Percentiles rank a stretch among this genome's conserved stretches.
These are phyloP conservation scores for Cydia fagiglandana DNA, from an alignment of 1,140 invertebrate species.

Conservation along the genomic window DNA sequence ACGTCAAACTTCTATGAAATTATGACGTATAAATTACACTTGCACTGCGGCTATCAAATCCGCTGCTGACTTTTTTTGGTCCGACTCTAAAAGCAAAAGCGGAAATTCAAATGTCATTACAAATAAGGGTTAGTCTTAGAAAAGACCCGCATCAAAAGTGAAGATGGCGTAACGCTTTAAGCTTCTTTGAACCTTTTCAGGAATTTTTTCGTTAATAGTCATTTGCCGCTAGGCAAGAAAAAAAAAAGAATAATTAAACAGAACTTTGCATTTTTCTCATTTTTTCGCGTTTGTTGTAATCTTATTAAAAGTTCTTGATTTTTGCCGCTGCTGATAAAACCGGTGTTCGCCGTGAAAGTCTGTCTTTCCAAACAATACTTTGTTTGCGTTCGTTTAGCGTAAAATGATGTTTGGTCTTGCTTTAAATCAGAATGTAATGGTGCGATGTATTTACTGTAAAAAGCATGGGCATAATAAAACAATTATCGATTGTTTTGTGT, in stretches of 20 bases:
- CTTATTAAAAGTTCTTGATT: constrained; percentile 11
- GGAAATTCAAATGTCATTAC: not conserved
- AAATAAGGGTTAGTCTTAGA: not conserved
- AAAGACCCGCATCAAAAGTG: not conserved
- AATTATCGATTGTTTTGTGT: not conserved
- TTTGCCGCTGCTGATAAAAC: not conserved
- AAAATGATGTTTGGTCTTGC: not conserved
- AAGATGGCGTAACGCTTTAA: constrained; percentile 5
- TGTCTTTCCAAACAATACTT: not conserved
- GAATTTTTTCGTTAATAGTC: too few relatives aligned
- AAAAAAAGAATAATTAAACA: not conserved
- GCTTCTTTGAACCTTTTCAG: not conserved
- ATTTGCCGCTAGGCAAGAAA: too few relatives aligned
- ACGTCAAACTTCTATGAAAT: too few relatives aligned
- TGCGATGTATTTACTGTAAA: not conserved
- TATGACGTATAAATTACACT: too few relatives aligned
- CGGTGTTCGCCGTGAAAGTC: not conserved
- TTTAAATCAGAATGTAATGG: constrained; percentile 3
- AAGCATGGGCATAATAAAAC: not conserved
- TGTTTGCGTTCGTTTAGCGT: not conserved
- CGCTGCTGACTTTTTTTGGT: too few relatives aligned
- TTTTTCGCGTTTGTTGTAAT: not conserved
- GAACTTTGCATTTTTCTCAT: not conserved
- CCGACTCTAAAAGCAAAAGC: not conserved
- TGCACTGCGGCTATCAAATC: too few relatives aligned